Base-by-base conservation (phyloP, 2,797 vertebrate species). In the Tokudaia tokunoshimensis region DNA sequence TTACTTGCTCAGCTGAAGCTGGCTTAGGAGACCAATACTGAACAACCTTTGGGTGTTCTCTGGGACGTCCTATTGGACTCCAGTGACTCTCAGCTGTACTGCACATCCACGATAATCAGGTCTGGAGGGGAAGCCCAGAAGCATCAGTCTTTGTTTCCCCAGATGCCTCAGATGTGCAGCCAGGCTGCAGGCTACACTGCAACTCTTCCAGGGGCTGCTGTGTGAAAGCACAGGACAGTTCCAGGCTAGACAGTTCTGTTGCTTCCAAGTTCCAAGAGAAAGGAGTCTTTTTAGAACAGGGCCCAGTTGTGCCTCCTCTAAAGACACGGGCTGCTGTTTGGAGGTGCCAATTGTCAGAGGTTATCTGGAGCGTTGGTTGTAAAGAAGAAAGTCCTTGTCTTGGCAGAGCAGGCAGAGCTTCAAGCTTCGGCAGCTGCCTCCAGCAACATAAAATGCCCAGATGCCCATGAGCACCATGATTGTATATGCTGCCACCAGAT, bases 331-430 rank as follows among this genome's bases (percentile, higher is more conserved):
- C 55, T 96, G 44, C 92, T 88, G 89, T 82, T 22, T 87, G 57
- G 52, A 41, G 79, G 72, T 9, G 50, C 80, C 4, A 52, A 61
- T 10, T 74, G 72, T 41, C 1, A 22, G 89, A 91, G 97, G 98
- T 98, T 99, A 99, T 99, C 99, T 99, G 92, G 99, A 98, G 95
- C 99, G 98, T 97, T 99, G 99, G 97, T 98, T 99, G 96, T 98
- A 98, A 59, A 99, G 98, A 94, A 99, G 98, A 96, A 99, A 99
- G 98, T 99, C 99, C 97, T 99, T 99, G 97, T 99, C 99, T 97
- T 98, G 99, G 98, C 99, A 99, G 94, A 99, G 99, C 74, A 99
- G 98, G 97, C 99, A 99, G 92, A 98, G 97, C 89, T 99, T 99
- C 96, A 99, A 98, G 98, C 98, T 99, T 94, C 99, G 98, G 88